Evolutionary conservation across 2,888 invertebrate species (phyloP).

Genomic region (Callyntrura guangdongensis): DNA sequence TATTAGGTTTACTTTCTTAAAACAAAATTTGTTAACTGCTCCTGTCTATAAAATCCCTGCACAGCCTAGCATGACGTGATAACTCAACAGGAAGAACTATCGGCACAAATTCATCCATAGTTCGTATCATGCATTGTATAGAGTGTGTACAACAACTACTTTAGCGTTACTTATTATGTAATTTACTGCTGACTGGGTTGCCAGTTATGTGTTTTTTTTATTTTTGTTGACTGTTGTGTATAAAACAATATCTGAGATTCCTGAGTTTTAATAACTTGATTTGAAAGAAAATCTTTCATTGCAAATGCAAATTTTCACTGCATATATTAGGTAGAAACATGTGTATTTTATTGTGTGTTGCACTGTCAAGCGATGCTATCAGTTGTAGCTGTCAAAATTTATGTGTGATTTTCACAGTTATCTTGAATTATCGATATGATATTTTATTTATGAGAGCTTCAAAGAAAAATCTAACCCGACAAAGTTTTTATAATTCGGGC

Average conservation of each 20-base stretch:
- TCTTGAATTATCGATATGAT: too few species aligned
- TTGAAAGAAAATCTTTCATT: constrained; percentile 25
- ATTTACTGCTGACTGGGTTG: not conserved
- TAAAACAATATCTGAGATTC: constrained; percentile 49
- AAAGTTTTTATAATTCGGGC: too few species aligned
- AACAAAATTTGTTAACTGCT: constrained; percentile 17
- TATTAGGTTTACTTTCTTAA: not conserved
- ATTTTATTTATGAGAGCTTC: too few species aligned
- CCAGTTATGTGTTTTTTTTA: not conserved
- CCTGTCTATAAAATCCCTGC: constrained; percentile 31
- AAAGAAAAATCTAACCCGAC: too few species aligned
- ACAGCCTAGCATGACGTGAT: constrained; percentile 26
- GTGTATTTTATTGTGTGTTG: too few species aligned
- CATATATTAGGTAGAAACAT: too few species aligned
- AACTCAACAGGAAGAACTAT: constrained; percentile 41
- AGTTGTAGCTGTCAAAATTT: too few species aligned
- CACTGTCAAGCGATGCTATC: too few species aligned
- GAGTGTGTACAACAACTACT: not conserved
- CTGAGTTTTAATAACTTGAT: constrained; percentile 58
- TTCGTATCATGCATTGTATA: not conserved
- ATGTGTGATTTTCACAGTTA: too few species aligned
- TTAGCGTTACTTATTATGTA: not conserved
- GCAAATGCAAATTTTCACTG: constrained; percentile 25
- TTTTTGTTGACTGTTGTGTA: constrained; percentile 17
- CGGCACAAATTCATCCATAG: not conserved